Base-by-base conservation (phyloP, 2,888 invertebrate genomes). In the Eurois occulta region DNA sequence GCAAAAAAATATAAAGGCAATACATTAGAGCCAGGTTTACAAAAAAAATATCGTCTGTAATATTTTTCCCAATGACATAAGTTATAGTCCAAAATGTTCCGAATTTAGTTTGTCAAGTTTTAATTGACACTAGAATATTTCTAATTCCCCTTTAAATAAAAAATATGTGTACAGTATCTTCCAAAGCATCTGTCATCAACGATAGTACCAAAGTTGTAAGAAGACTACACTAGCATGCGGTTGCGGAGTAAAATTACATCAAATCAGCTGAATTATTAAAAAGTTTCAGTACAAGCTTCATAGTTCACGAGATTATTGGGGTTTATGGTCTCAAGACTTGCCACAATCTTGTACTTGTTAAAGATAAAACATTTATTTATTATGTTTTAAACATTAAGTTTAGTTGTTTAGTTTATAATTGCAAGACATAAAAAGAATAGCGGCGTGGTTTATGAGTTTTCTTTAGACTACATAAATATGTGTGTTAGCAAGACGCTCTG, bases 261-360 rank as follows among this genome's bases (percentile, higher is more conserved):
- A 92, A 93, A 94, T 94, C 92, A 91, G 81, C 86, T 95, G 94
- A 95, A 95, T 95, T 94, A 95, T 95, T 95, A 91, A 94, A 94
- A 94, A 91, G 91, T 91, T 92, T 83, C 85, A 78, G 75, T 86
- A 84, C 72, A 79, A 81, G 77, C 79, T 81, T 85, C 85, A 84
- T 83, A 86, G 85, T 88, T 89, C 32, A 72, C 69, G 66, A 77
- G 80, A 78, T 85, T 84, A 80, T 81, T 81, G 78, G 78, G 77
- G 86, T 76, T 81, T 80, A 76, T 67, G 74, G 81, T 66, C 76
- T 83, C 41, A 65, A 58, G 64, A 66, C 43, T 78, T 43, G 60
- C 78, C 66, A 80, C 78, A 77, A 60, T 70, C 48, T 84, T 62
- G 28, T 71, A 60, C n/a, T 64, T 70, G 60, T 32, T 83, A 68